These are phyloP conservation scores for Characodon lateralis DNA, from an alignment of 2,797 vertebrate species.

Conservation along the genomic window DNA sequence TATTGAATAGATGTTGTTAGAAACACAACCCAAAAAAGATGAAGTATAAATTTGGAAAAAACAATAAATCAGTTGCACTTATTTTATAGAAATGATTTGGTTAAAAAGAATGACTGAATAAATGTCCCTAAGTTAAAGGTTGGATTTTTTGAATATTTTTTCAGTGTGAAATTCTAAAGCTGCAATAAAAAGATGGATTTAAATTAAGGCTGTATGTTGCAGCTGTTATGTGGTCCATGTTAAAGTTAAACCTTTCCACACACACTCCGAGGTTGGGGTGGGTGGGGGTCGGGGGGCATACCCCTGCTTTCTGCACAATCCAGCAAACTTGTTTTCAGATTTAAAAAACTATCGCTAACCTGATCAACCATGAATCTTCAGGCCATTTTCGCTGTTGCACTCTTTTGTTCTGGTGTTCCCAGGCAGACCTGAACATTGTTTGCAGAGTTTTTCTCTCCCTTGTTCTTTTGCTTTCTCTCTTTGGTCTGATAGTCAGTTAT, in stretches of 20 bases:
- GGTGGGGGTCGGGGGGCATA: not conserved
- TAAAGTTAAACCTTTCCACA: not conserved
- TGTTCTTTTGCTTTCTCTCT: slow-evolving; percentile 40
- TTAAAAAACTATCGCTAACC: slow-evolving; percentile 13
- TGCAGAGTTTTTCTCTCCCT: slow-evolving; percentile 49
- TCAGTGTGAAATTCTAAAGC: not conserved
- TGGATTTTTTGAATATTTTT: not conserved
- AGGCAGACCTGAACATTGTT: slow-evolving; percentile 50
- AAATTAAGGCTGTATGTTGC: not conserved
- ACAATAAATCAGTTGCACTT: not conserved
- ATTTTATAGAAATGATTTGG: not conserved
- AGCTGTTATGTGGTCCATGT: not conserved
- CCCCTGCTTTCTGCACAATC: not conserved
- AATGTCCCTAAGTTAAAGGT: not conserved
- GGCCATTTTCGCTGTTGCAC: slow-evolving; percentile 24
- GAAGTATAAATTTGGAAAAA: not conserved
- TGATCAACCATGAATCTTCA: slow-evolving; percentile 13
- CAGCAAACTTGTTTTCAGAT: slow-evolving; percentile 20
- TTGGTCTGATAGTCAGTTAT: slow-evolving; percentile 73
- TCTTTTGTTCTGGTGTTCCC: slow-evolving; percentile 29
- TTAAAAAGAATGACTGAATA: not conserved
- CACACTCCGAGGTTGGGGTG: not conserved
- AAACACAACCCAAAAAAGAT: not conserved
- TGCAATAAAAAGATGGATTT: not conserved
- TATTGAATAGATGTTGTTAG: not conserved